Base-by-base conservation (phyloP, 2,888 invertebrate genomes). In the Drosophila atripex region DNA sequence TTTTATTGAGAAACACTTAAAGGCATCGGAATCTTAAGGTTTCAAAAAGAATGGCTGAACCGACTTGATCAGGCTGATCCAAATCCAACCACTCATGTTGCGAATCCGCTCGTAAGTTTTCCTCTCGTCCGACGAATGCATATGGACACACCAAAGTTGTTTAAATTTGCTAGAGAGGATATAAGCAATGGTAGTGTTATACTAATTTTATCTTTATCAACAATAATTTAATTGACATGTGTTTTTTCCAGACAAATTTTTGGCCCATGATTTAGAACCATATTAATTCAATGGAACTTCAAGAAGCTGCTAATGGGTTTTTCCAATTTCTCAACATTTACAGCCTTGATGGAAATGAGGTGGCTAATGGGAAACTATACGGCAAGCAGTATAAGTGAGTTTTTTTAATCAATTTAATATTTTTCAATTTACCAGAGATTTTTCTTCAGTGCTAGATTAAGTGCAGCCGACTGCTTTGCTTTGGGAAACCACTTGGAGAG, bases 241-340 rank as follows among this genome's bases (percentile, higher is more conserved):
- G 11, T 5, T 16, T 14, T 41, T 41, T 23, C 5, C 9, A 12
- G 3, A 79, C 11, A 47, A 73, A 0, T 73, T 90, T 16, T 45
- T 77, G 0, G 60, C 66, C 12, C 74, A n/a, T 43, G 71, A 51
- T 0, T 43, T 53, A 52, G 73, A 71, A 71, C 53, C 90, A 97
- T 97, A 0, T 95, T 94, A 0, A 93, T 95, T 58, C 97, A 97
- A 89, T 5, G 18, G 99, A 99, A 91, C 92, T 99, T 64, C 94
- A 95, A 72, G 98, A 98, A 0, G 98, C 98, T 6, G 98, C 97
- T 3, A 95, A 95, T 47, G 98, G 97, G 0, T 93, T 99, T 54
- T 95, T 97, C 64, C 93, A 98, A 35, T 93, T 99, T 1, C 98
- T 99, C 91, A 95, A 96, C 77, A 97, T 97, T 0, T 98, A 98